Percentiles rank a stretch among this genome's conserved stretches.
These are phyloP conservation scores for Parazoanthus swiftii DNA, from an alignment of 92 coral and sea anemone species.

Conservation along the genomic window DNA sequence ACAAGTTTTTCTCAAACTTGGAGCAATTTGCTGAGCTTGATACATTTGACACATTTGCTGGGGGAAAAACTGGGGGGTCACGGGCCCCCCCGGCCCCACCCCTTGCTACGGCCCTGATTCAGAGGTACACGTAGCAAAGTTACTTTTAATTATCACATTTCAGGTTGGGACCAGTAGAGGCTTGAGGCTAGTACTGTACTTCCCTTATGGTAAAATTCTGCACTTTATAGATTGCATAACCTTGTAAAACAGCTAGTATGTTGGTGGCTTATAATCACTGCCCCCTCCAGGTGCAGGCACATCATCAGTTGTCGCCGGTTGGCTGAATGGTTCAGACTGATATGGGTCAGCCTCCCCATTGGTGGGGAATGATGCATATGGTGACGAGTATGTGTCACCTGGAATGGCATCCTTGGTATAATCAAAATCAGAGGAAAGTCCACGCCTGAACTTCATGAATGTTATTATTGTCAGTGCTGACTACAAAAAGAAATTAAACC, in stretches of 20 bases:
- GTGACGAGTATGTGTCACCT: conserved; percentile 84
- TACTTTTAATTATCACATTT: too few relatives aligned
- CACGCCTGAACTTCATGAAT: conserved; percentile 70
- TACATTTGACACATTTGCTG: too few relatives aligned
- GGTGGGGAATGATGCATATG: conserved; percentile 92
- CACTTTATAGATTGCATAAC: neutral
- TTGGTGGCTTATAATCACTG: conserved; percentile 49
- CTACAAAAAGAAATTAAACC: conserved; percentile 41
- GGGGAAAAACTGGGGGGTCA: too few relatives aligned
- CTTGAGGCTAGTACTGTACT: neutral
- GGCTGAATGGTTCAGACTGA: conserved; percentile 87
- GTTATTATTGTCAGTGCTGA: conserved; percentile 71
- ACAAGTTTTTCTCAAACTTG: too few relatives aligned
- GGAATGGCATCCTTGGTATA: conserved; percentile 73
- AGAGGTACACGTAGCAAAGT: neutral
- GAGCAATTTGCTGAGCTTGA: too few relatives aligned
- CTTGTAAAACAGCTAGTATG: conserved; percentile 35
- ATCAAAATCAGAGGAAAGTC: conserved; percentile 69
- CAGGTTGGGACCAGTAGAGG: neutral
- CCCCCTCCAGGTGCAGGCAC: conserved; percentile 48
- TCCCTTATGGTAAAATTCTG: too few relatives aligned
- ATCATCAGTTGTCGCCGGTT: conserved; percentile 51
- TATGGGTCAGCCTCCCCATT: conserved; percentile 82
- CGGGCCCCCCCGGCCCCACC: too few relatives aligned
- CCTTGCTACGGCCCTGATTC: too few relatives aligned